These are phyloP conservation scores for Drosophila sucinea DNA, from an alignment of 1,140 invertebrate species.

Conservation along the genomic window DNA sequence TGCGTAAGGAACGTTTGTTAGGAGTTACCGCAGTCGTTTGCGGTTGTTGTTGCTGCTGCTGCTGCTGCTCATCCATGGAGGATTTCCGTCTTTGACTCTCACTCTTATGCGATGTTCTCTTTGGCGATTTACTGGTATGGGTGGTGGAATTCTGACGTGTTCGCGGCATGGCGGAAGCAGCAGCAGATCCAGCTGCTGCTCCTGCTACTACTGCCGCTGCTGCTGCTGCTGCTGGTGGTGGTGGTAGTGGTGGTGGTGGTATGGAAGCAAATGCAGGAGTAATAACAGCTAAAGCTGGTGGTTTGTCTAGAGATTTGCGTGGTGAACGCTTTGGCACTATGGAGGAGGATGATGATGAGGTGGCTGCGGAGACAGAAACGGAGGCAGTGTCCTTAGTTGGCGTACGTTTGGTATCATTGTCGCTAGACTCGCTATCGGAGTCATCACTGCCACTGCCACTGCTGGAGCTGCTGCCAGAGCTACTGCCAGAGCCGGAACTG, in stretches of 20 bases:
- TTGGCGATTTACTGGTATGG: constrained; percentile 58
- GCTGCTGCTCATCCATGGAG: constrained; percentile 49
- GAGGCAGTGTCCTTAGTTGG: constrained; percentile 24
- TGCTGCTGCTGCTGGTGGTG: no score
- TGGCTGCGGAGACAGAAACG: constrained; percentile 4
- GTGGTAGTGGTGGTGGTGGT: not conserved
- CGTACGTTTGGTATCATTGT: constrained; percentile 33
- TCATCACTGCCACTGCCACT: constrained; percentile 47
- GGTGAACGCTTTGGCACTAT: constrained; percentile 72
- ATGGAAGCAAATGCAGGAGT: not conserved
- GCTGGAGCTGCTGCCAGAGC: constrained; percentile 52
- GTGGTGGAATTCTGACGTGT: constrained; percentile 69
- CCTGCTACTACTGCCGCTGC: no score
- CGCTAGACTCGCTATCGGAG: constrained; percentile 54
- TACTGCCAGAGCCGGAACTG: constrained; percentile 32
- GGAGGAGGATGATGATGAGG: constrained; percentile 16
- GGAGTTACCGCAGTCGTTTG: constrained; percentile 16
- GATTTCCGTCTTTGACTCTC: constrained; percentile 49
- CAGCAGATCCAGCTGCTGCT: no score
- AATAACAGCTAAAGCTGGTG: constrained; percentile 3
- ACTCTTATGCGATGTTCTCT: constrained; percentile 59
- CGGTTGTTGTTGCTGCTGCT: no score
- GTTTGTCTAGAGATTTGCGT: constrained; percentile 70
- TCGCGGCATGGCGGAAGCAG: constrained; percentile 28
- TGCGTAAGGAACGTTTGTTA: constrained; percentile 63